Evolutionary conservation across 1,140 invertebrate genomes (phyloP).

Genomic region (Eurosta solidaginis): DNA sequence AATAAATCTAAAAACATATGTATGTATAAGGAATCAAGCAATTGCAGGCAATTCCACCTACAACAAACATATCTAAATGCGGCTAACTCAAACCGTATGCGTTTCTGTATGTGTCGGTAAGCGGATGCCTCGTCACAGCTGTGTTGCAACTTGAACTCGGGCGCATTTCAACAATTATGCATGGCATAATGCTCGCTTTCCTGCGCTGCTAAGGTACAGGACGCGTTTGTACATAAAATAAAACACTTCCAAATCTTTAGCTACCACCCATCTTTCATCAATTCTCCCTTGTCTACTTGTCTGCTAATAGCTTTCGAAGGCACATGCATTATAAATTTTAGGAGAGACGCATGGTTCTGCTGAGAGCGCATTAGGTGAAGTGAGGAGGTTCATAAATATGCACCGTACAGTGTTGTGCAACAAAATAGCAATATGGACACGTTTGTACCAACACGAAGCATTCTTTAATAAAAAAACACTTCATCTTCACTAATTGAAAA

Average conservation of each 20-base stretch:
- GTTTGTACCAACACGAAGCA: too few species aligned
- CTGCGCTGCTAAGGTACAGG: not conserved
- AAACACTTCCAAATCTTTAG: not conserved
- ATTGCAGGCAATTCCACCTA: constrained; percentile 15
- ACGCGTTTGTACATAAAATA: not conserved
- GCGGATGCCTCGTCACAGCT: not conserved
- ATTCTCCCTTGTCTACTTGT: not conserved
- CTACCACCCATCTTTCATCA: not conserved
- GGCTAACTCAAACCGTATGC: too few species aligned
- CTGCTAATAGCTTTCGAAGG: too few species aligned
- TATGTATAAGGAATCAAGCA: not conserved
- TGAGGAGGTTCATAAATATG: too few species aligned
- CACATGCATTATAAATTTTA: not conserved
- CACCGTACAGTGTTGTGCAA: too few species aligned
- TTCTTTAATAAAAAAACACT: too few species aligned
- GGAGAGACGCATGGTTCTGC: not conserved
- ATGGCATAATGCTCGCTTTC: not conserved
- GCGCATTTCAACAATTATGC: not conserved
- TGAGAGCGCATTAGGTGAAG: not conserved
- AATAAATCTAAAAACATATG: not conserved
- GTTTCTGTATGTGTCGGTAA: not conserved
- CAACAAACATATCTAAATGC: too few species aligned
- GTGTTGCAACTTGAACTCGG: not conserved
- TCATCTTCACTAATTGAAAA: too few species aligned
- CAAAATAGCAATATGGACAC: too few species aligned